phyloP scores from a whole-genome alignment of 2,888 invertebrate genomes.

The Dione vanillae region DNA sequence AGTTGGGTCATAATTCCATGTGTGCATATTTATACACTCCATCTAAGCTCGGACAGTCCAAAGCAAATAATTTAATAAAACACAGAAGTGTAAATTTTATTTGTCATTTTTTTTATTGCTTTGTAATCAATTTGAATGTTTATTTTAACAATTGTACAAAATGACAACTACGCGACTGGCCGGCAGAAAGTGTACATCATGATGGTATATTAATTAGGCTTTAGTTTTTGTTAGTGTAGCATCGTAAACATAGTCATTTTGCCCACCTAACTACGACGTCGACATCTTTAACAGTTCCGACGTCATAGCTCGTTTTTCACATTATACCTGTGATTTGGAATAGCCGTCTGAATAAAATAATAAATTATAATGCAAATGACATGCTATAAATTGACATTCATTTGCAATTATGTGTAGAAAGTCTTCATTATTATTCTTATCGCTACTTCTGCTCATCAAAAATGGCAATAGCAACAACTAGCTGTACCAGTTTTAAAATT shows the following conservation, averaged over 20 bases:
- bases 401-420: not conserved
- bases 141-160: not conserved
- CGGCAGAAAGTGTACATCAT: slow-evolving; percentile 31
- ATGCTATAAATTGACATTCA: not conserved
- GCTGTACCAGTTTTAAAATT: slow-evolving; percentile 31
- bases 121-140: not conserved
- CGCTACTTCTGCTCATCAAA: not conserved
- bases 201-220: slow-evolving; percentile 61
- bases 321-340: not conserved
- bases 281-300: slow-evolving; percentile 53
- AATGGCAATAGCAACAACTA: slow-evolving; percentile 21
- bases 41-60: not conserved
- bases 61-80: not conserved
- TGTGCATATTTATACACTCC: not conserved
- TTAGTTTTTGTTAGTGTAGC: slow-evolving; percentile 57
- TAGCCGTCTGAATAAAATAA: too few species aligned
- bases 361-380: not conserved
- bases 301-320: slow-evolving; percentile 32
- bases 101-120: too few species aligned
- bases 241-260: slow-evolving; percentile 70
- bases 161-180: not conserved
- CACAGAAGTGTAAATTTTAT: too few species aligned
- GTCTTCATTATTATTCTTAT: not conserved
- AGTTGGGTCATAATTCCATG: not conserved
- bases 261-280: slow-evolving; percentile 75